A percentile compares a stretch with the other conserved stretches of the same genome.
These are phyloP conservation scores for Metalampra italica DNA, from an alignment of 2,888 invertebrate genomes.

Conservation along the genomic window DNA sequence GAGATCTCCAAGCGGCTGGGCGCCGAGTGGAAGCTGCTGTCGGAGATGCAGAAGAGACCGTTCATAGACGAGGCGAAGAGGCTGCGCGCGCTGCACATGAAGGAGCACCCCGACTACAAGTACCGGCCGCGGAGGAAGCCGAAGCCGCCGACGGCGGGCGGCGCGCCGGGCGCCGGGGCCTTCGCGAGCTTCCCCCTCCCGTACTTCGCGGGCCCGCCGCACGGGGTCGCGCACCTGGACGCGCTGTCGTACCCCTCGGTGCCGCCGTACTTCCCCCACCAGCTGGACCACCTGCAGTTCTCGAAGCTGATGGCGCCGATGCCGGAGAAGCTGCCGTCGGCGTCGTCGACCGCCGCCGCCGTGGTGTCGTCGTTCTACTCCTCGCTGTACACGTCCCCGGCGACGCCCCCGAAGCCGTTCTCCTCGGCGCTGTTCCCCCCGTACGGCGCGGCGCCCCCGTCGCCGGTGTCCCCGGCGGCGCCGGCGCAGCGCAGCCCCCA, in stretches of 20 bases:
- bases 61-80: constrained; percentile 98
- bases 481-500: constrained; percentile 70
- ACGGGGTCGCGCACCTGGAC: constrained; percentile 77
- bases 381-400: constrained; percentile 80
- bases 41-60: constrained; percentile 92
- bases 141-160: constrained; percentile 81
- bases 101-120: constrained; percentile 94
- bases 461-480: constrained; percentile 65
- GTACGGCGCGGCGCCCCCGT: constrained; percentile 70
- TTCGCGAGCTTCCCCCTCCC: constrained; percentile 82
- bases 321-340: constrained; percentile 65
- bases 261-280: constrained; percentile 87
- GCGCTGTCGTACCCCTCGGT: constrained; percentile 82
- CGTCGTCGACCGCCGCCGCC: constrained; percentile 73
- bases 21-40: constrained; percentile 94
- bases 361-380: constrained; percentile 84
- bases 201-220: constrained; percentile 81
- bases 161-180: constrained; percentile 68
- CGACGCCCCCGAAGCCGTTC: constrained; percentile 73
- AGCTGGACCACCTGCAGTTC: constrained; percentile 82
- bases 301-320: constrained; percentile 79
- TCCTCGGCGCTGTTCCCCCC: constrained; percentile 74
- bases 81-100: constrained; percentile 91
- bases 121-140: constrained; percentile 92
- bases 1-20: constrained; percentile 95